Evolutionary conservation across 2,888 invertebrate genomes (phyloP), one percentile per base, ranked within the genome.

Genomic region (Drosophila prostipennis): DNA sequence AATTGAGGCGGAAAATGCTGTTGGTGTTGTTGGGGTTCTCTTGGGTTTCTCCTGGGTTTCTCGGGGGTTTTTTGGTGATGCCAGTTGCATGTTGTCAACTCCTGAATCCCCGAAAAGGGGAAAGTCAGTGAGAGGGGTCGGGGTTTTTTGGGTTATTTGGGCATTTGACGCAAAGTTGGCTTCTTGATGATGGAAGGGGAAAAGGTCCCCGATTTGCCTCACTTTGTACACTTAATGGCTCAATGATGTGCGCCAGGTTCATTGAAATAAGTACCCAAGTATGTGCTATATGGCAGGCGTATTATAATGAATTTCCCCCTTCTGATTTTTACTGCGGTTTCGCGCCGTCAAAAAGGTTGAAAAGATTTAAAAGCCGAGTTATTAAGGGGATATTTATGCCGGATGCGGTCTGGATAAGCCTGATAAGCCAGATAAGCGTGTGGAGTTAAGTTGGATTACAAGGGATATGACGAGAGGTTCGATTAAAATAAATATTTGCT

Each of bases 1-100:
- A 87, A 81, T 87, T 87, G 80, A 84, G 72, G 77, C 85, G 71
- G 58, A 80, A 80, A 78, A 84, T 80, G 54, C 46, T 45, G 61
- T 48, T 19, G 42, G 42, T n/a, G 42, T 40, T 40, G 10, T 11
- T 34, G 34, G 10, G n/a, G n/a, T n/a, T n/a, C n/a, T n/a, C n/a
- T n/a, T 11, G 34, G 34, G 34, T 0, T 39, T 16, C 19, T 19
- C 19, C 19, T 11, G 34, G 34, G 34, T 0, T 39, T 16, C 16
- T 40, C 10, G 26, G 46, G 29, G 0, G 19, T 19, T 19, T 29
- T 46, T 14, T 52, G 48, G n/a, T 43, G 42, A 23, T 76, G 56
- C 26, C 56, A 40, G 51, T 64, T 65, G 81, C 69, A 75, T 51
- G 58, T 53, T 77, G 78, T 82, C 86, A 83, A 72, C 68, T 70